These are phyloP conservation scores for Epinephelus malabaricus DNA, from an alignment of 2,797 vertebrate genomes.

Conservation along the genomic window DNA sequence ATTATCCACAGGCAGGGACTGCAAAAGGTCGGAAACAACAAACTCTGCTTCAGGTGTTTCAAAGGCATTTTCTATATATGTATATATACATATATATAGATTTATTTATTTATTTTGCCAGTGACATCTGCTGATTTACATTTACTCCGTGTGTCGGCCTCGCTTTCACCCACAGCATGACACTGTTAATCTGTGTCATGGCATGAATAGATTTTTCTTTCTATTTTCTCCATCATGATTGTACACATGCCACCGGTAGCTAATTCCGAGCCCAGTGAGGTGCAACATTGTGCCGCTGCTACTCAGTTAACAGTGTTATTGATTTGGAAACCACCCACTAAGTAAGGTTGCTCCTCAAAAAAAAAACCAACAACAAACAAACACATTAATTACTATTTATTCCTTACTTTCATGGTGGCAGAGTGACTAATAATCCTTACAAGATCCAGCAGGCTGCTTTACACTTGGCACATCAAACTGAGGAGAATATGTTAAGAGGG, in stretches of 20 bases:
- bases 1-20: constrained; percentile 36
- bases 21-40: constrained; percentile 41
- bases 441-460: constrained; percentile 24
- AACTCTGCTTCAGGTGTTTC: constrained; percentile 10
- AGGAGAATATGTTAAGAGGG: constrained; percentile 34
- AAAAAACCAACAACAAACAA: constrained; percentile 25
- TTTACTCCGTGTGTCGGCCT: constrained; percentile 20
- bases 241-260: constrained; percentile 48
- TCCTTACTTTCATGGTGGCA: constrained; percentile 35
- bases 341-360: constrained; percentile 59
- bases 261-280: constrained; percentile 66
- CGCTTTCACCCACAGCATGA: constrained; percentile 40
- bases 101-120: not conserved
- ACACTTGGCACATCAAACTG: constrained; percentile 33
- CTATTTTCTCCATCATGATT: constrained; percentile 46
- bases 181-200: constrained; percentile 58
- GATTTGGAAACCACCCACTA: constrained; percentile 69
- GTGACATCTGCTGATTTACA: constrained; percentile 45
- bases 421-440: constrained; percentile 43
- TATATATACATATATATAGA: no score
- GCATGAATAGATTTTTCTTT: constrained; percentile 47
- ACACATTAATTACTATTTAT: constrained; percentile 73
- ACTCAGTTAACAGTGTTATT: constrained; percentile 77
- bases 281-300: constrained; percentile 57
- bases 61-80: constrained; percentile 11